These are phyloP conservation scores for Rhynchonema sp. DNA, from an alignment of 2,888 invertebrate genomes.

Conservation along the genomic window DNA sequence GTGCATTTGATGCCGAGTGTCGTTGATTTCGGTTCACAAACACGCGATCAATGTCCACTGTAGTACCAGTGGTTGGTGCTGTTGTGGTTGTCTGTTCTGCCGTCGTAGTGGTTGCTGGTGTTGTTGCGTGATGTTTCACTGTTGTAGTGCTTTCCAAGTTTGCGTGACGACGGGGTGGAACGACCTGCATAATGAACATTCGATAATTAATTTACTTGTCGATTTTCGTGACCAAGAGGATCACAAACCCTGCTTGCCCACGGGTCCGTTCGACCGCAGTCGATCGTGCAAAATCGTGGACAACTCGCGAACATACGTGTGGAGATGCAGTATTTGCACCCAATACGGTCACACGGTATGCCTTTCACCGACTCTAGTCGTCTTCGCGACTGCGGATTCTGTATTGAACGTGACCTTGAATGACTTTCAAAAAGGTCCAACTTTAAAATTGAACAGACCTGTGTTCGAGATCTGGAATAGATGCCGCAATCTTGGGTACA, in stretches of 20 bases:
- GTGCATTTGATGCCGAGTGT: background rate
- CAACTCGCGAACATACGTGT: background rate
- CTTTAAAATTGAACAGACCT: no score
- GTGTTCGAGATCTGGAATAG: no score
- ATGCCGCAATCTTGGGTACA: background rate
- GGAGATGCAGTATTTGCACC: background rate
- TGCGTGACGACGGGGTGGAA: no score
- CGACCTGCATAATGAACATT: no score
- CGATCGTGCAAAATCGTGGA: background rate
- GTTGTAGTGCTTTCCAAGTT: background rate
- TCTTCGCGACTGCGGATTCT: no score
- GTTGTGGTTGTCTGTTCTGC: background rate
- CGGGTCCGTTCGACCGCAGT: background rate
- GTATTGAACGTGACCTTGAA: no score
- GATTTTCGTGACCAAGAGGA: no score
- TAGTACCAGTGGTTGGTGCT: background rate
- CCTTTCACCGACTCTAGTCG: no score
- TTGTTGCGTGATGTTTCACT: background rate
- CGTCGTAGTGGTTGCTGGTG: background rate
- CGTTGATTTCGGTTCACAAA: background rate
- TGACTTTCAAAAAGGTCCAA: no score
- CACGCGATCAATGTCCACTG: background rate
- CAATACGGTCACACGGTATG: no score
- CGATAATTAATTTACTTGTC: no score
- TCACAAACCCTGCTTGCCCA: no score